Evolutionary conservation across 2,888 invertebrate genomes (phyloP), one percentile per base, ranked within the genome.

Genomic region (Bruchidius siliquastri): DNA sequence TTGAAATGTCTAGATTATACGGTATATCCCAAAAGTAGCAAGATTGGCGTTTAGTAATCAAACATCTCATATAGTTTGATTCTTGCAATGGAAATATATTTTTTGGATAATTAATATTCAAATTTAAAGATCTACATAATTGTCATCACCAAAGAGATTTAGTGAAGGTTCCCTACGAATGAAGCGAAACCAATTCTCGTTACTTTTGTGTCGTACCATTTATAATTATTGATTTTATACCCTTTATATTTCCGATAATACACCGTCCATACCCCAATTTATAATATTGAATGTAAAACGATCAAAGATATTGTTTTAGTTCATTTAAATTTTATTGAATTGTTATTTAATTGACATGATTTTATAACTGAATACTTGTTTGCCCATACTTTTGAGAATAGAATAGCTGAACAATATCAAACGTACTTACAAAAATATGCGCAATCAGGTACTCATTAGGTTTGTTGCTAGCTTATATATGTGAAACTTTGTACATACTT

Each of bases 281-380:
- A 74, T 79, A 77, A 72, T 74, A 74, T 71, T 72, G 69, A 20
- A 71, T 68, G 72, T 72, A 72, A 74, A 73, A 75, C 74, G 72
- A 78, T 75, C 75, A 73, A 75, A 72, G 69, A 77, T 78, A 77
- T 80, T 82, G 79, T 79, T 81, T 81, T 78, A 79, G 76, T 77
- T 77, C 77, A 75, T 82, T 81, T 79, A 81, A 82, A 83, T 83
- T 83, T 82, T 82, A 84, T 83, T 79, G 79, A 81, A 82, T 80
- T 82, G 81, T 83, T 83, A 82, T 82, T 82, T 82, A 82, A 82
- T 83, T 81, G 76, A 79, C 81, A 81, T 82, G 79, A 80, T 79
- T 82, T 81, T 82, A 81, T 82, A 75, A 49, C 49, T 49, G 49
- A 49, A 13, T 49, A 49, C 49, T 49, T 49, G 49, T 49, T 49